Evolutionary conservation across 2,113 vertebrate genomes (phyloP).

Genomic region (Danionella cerebrum): DNA sequence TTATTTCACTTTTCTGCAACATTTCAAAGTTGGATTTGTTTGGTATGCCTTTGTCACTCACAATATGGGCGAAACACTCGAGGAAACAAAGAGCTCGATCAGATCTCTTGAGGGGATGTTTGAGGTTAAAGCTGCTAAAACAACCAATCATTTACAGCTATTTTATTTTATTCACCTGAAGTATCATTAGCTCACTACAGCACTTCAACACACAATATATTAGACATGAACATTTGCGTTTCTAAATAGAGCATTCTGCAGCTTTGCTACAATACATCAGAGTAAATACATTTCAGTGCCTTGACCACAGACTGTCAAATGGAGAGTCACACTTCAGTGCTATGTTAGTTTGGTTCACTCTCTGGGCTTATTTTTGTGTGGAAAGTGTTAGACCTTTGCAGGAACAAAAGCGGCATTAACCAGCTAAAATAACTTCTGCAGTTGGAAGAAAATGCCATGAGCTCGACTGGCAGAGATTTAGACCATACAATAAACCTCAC

Average conservation of each 20-base stretch:
- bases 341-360: background rate
- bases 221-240: no score
- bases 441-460: background rate
- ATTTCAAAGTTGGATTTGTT: slow-evolving; percentile 2
- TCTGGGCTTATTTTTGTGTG: background rate
- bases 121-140: background rate
- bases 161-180: no score
- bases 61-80: slow-evolving; percentile 15
- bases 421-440: background rate
- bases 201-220: no score
- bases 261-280: background rate
- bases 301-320: background rate
- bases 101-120: background rate
- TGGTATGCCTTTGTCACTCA: background rate
- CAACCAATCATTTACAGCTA: no score
- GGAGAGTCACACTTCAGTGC: background rate
- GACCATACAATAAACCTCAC: background rate
- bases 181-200: no score
- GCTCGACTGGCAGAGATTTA: background rate
- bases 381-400: background rate
- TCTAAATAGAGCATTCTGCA: no score
- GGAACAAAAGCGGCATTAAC: background rate
- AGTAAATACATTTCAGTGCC: background rate
- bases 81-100: background rate
- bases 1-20: slow-evolving; percentile 2